These are phyloP conservation scores for Propithecus coquereli DNA, from an alignment of 2,113 vertebrate genomes.

Conservation along the genomic window DNA sequence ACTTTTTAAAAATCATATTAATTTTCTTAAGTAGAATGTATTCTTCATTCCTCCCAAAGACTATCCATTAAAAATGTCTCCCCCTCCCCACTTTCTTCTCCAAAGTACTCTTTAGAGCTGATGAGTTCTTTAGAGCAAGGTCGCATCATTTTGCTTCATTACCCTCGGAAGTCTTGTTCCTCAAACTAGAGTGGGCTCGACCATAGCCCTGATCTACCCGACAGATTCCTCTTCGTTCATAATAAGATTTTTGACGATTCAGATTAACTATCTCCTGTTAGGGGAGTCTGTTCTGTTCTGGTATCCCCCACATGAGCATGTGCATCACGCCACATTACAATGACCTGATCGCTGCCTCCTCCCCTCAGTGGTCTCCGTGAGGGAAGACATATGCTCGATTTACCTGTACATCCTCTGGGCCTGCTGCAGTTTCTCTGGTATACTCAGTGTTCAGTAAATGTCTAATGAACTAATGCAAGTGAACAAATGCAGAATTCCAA, in stretches of 20 bases:
- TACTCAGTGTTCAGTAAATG: background rate
- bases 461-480: background rate
- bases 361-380: background rate
- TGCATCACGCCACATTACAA: rapidly evolving
- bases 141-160: background rate
- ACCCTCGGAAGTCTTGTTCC: background rate
- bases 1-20: background rate
- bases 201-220: background rate
- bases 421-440: background rate
- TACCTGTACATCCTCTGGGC: background rate
- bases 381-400: background rate
- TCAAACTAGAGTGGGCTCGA: background rate
- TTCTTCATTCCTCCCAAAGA: background rate
- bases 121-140: background rate
- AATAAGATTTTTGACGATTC: background rate
- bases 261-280: background rate
- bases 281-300: background rate
- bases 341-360: no score
- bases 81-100: background rate
- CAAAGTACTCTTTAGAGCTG: background rate
- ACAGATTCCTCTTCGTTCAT: background rate
- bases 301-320: rapidly evolving
- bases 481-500: background rate
- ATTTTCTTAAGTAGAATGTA: background rate
- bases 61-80: background rate